Percentiles rank a stretch among this genome's conserved stretches.
These are phyloP conservation scores for Catharus minimus DNA, from an alignment of 2,113 vertebrate genomes.

Conservation along the genomic window DNA sequence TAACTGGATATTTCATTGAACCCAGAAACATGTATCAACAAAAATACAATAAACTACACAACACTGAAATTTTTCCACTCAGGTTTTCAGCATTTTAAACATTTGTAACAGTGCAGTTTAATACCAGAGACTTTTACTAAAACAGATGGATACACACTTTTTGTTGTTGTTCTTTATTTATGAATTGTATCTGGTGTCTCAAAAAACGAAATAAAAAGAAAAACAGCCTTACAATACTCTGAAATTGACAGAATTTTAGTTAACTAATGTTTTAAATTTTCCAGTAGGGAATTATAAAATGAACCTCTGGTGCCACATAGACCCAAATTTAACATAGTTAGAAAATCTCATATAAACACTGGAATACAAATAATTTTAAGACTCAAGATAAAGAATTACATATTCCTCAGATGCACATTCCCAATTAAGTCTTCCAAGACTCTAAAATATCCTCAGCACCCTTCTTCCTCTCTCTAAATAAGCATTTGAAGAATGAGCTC, in stretches of 20 bases:
- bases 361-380: background rate
- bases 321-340: background rate
- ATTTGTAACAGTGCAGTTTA: background rate
- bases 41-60: background rate
- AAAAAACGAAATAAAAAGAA: background rate
- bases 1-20: background rate
- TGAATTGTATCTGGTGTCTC: background rate
- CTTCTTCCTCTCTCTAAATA: background rate
- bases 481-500: background rate
- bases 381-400: background rate
- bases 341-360: background rate
- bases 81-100: background rate
- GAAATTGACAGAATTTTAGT: background rate
- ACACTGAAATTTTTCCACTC: background rate
- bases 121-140: background rate
- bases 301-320: background rate
- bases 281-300: background rate
- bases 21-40: background rate
- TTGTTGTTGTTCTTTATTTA: background rate
- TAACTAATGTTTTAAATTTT: background rate
- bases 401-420: background rate
- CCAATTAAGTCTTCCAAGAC: background rate
- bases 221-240: background rate
- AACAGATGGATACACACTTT: rapidly evolving
- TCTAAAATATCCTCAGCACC: background rate